Evolutionary conservation across 2,797 vertebrate genomes (phyloP), one percentile per base, ranked within the genome.

Genomic region (Setipinna tenuifilis): DNA sequence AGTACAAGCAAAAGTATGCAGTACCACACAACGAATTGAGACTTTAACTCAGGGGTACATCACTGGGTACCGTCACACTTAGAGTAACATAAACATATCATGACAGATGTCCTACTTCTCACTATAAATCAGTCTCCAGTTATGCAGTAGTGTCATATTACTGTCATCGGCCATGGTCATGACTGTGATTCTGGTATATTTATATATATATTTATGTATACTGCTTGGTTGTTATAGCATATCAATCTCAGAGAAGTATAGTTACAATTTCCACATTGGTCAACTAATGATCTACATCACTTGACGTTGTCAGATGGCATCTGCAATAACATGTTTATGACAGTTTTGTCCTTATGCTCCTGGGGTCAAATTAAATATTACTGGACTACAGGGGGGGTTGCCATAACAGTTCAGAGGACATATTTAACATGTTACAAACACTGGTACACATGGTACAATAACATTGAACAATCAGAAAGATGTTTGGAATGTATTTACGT

Each of bases 401-500:
- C 71, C 19, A 19, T 44, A 19, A 78, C 28, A 17, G 28, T 75
- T 6, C 12, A 35, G 12, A 71, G 12, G 65, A 35, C 68, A 75
- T 35, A 35, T 75, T 28, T 1, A 19, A 41, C 16, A 75, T 75
- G 31, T 41, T 75, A 78, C 71, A 78, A 78, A 78, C 35, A 44
- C 6, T 44, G 35, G 35, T 19, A 78, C 19, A 44, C 21, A 21
- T 9, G 19, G 50, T 54, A 54, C 50, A 54, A 54, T 14, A 54
- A 54, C 68, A 41, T 75, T 21, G 35, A 35, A 14, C 71, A 6
- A 19, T 75, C 28, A 19, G 35, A 75, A 78, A 78, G 71, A 78
- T 44, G 44, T 44, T 35, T 9, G 71, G 71, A 78, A 78, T 78
- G 71, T 71, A 31, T 21, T 78, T 78, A 44, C 71, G 14, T 78